Base-by-base conservation (phyloP, 2,113 vertebrate genomes). In the Centrocercus urophasianus region DNA sequence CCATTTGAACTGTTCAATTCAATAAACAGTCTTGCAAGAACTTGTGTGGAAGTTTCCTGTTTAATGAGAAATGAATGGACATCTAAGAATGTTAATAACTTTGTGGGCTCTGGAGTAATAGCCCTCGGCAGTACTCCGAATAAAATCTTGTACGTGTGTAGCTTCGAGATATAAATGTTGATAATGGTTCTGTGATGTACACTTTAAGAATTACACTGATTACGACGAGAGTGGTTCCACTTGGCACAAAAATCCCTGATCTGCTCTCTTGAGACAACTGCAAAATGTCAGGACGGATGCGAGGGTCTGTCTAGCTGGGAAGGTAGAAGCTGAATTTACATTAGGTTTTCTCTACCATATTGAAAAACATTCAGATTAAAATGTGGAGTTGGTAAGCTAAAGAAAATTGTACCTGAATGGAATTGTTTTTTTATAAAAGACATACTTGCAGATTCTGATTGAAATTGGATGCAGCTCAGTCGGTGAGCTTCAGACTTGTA, bases 1-100 rank as follows among this genome's bases (percentile, higher is more conserved):
- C 90, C 93, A 54, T 91, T 84, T 95, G 91, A 96, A 96, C 96
- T 97, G 89, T 96, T 96, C 30, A 78, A 89, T 89, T 96, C 86
- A 98, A 98, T 98, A 98, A 98, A 98, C 94, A 96, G 93, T 97
- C 97, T 97, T 96, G 89, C 92, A 96, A 94, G 97, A 97, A 94
- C 77, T 96, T 69, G 94, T 95, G 90, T 96, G 95, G 64, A 96
- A 93, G 86, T 97, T 97, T 97, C 92, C 95, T 98, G 67, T 93
- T 97, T 65, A 30, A 67, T 90, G 88, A 88, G 64, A 72, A 71
- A 75, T 40, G 19, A 81, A 42, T 42, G 83, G 83, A 94, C 77
- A 30, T 69, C 60, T 79, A 57, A 76, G 70, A 76, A 83, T 69
- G 79, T 90, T 38, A 40, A 85, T 85, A 74, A 13, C 1, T 6